These are phyloP conservation scores for Rhinogobio ventralis DNA, from an alignment of 2,797 vertebrate species.

Conservation along the genomic window DNA sequence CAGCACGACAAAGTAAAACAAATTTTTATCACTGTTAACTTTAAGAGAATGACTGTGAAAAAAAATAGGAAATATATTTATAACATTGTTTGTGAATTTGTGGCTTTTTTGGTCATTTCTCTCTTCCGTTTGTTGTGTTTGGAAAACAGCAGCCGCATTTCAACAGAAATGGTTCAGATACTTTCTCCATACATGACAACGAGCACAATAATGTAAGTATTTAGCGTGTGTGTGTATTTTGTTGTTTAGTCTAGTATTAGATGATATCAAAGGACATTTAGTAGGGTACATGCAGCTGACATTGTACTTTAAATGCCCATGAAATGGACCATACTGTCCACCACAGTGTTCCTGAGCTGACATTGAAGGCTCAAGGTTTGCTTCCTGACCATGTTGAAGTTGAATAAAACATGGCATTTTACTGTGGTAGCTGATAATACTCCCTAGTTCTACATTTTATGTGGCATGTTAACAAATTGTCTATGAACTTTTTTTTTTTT, in stretches of 20 bases:
- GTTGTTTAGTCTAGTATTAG: not conserved
- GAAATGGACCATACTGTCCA: constrained; percentile 18
- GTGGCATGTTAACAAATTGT: not conserved
- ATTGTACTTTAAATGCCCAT: not conserved
- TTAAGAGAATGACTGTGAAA: not conserved
- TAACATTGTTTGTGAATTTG: not conserved
- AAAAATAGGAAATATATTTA: not conserved
- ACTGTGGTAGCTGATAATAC: not conserved
- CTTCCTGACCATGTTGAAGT: constrained; percentile 53
- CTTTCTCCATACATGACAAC: constrained; percentile 52
- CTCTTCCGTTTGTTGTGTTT: not conserved
- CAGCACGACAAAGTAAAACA: not conserved
- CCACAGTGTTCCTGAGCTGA: constrained; percentile 15
- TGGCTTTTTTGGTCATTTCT: not conserved
- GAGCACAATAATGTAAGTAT: constrained; percentile 68
- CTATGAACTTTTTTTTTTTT: too few relatives aligned
- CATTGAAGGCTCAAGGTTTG: constrained; percentile 56
- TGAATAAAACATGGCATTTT: not conserved
- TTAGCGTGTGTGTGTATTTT: not conserved
- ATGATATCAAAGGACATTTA: not conserved
- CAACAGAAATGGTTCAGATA: constrained; percentile 53
- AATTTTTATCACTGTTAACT: not conserved
- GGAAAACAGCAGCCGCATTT: constrained; percentile 35
- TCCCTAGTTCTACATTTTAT: not conserved
- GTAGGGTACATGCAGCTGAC: not conserved